Evolutionary conservation across 2,888 invertebrate species (phyloP).

Genomic region (Meganola albula): DNA sequence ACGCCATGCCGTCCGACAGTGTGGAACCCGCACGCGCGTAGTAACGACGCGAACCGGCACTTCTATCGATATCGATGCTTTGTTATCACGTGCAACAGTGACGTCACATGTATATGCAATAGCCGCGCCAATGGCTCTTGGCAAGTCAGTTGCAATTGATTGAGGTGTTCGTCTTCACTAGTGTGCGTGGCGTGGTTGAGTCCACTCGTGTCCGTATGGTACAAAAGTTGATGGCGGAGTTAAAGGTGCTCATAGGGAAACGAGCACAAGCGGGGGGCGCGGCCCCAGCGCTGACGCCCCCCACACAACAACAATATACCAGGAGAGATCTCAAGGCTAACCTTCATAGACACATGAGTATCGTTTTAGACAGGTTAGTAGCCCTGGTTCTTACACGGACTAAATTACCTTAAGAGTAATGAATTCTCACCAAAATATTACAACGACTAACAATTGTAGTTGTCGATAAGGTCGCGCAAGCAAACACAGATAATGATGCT

Average conservation of each 20-base stretch:
- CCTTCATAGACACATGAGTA: constrained; percentile 74
- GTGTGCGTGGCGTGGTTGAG: constrained; percentile 56
- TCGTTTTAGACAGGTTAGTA: constrained; percentile 74
- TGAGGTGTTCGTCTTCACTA: constrained; percentile 55
- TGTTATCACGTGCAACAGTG: constrained; percentile 66
- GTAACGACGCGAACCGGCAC: constrained; percentile 70
- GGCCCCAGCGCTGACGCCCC: constrained; percentile 35
- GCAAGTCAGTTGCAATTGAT: constrained; percentile 55
- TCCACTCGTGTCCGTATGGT: constrained; percentile 72
- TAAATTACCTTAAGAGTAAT: background rate
- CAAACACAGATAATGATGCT: constrained; percentile 26
- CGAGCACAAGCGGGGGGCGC: constrained; percentile 59
- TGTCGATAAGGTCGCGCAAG: constrained; percentile 13
- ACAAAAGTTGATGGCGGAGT: constrained; percentile 73
- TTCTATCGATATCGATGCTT: constrained; percentile 60
- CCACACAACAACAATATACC: constrained; percentile 58
- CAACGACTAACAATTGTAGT: constrained; percentile 17
- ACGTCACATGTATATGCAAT: constrained; percentile 64
- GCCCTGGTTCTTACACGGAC: constrained; percentile 6
- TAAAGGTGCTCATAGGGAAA: constrained; percentile 74
- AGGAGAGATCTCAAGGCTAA: constrained; percentile 71
- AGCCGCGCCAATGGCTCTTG: constrained; percentile 69
- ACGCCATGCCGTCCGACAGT: constrained; percentile 56
- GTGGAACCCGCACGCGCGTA: constrained; percentile 64
- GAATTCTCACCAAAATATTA: constrained; percentile 11